phyloP scores from a whole-genome alignment of 2,113 vertebrate genomes.

The Microtus oregoni region DNA sequence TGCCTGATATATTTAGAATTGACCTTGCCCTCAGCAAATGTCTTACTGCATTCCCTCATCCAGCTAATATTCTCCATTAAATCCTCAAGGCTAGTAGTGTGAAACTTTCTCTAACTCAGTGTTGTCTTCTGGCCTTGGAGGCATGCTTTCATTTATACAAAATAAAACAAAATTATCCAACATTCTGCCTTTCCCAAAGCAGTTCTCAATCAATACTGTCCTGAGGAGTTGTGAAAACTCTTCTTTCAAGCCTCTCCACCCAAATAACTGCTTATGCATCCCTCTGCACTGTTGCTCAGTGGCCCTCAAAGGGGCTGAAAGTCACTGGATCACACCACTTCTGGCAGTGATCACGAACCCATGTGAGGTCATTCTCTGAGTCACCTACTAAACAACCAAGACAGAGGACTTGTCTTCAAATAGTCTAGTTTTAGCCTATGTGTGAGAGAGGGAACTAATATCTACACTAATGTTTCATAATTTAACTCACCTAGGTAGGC shows the following conservation, averaged over 20 bases:
- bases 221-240: neutral
- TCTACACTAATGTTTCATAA: neutral
- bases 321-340: too few relatives aligned
- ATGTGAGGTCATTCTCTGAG: neutral
- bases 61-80: neutral
- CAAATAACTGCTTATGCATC: neutral
- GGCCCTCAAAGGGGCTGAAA: neutral
- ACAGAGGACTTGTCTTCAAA: neutral
- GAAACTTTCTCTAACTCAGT: neutral
- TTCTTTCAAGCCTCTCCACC: neutral
- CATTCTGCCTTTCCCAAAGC: neutral
- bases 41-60: rapidly evolving
- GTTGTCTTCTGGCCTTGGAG: neutral
- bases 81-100: neutral
- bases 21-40: neutral
- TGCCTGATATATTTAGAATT: neutral
- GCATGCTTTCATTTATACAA: neutral
- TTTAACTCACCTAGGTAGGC: neutral
- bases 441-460: neutral
- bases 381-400: neutral
- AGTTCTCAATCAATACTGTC: neutral
- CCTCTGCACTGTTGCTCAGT: neutral
- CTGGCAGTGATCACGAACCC: neutral
- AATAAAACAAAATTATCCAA: neutral
- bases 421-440: neutral